A percentile compares a stretch with the other conserved stretches of the same genome.
Evolutionary conservation across 2,888 invertebrate genomes (phyloP).

Genomic region (Pseudanteris insignis): DNA sequence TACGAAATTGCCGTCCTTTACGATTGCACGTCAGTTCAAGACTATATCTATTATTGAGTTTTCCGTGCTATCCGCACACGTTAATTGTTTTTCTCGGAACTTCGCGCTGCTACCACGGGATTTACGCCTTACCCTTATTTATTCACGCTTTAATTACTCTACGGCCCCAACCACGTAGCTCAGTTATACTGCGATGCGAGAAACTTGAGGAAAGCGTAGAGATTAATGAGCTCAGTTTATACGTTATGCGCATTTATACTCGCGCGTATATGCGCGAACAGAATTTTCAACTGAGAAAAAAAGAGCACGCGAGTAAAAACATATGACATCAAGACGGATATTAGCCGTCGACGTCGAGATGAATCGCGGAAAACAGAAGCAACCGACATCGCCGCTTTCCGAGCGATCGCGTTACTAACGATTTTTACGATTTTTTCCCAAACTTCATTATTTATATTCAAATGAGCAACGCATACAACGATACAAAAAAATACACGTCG

Average conservation of each 20-base stretch:
- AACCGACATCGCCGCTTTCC: not conserved
- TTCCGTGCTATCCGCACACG: conserved; percentile 39
- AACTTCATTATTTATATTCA: too few species aligned
- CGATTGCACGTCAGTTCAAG: conserved; percentile 23
- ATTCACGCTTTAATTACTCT: conserved; percentile 64
- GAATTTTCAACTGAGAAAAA: conserved; percentile 35
- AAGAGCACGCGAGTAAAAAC: conserved; percentile 29
- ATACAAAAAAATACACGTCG: too few species aligned
- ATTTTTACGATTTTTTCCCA: too few species aligned
- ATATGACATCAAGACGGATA: conserved; percentile 40
- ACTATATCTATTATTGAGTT: conserved; percentile 39
- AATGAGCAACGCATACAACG: too few species aligned
- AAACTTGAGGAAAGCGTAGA: conserved; percentile 58
- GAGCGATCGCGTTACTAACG: too few species aligned
- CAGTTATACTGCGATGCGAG: conserved; percentile 54
- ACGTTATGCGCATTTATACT: conserved; percentile 48
- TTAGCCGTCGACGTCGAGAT: conserved; percentile 23
- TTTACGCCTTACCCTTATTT: conserved; percentile 63
- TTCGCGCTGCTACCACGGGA: conserved; percentile 50
- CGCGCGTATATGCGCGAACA: conserved; percentile 33
- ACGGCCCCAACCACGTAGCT: conserved; percentile 49
- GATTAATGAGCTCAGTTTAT: conserved; percentile 60
- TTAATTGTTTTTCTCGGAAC: conserved; percentile 53
- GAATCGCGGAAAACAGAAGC: not conserved
- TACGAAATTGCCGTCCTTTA: conserved; percentile 34